Evolutionary conservation across 2,797 vertebrate species (phyloP).

Genomic region (Selene dorsalis): DNA sequence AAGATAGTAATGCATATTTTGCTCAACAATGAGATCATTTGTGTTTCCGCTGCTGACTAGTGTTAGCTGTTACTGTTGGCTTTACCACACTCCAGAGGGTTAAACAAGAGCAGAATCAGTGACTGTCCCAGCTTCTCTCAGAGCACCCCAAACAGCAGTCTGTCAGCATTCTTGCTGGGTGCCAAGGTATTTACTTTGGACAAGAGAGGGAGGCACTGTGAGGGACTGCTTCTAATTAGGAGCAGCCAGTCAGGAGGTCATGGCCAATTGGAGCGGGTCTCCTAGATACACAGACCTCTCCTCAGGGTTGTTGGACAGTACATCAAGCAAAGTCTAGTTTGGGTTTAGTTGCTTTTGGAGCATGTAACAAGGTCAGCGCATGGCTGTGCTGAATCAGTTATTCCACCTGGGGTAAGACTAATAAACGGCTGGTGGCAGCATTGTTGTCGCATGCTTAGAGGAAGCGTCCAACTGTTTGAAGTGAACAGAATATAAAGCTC

Average conservation of each 20-base stretch:
- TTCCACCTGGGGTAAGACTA: constrained; percentile 38
- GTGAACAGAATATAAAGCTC: not conserved
- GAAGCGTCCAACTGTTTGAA: constrained; percentile 4
- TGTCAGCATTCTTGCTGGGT: constrained; percentile 75
- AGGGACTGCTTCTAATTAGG: constrained; percentile 78
- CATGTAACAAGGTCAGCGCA: constrained; percentile 38
- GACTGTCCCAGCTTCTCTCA: constrained; percentile 48
- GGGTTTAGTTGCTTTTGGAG: constrained; percentile 61
- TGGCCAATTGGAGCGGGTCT: constrained; percentile 67
- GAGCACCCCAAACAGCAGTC: constrained; percentile 70
- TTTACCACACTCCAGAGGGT: constrained; percentile 36
- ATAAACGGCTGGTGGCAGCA: constrained; percentile 34
- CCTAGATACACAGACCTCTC: constrained; percentile 60
- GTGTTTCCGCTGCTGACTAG: constrained; percentile 44
- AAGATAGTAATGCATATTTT: constrained; percentile 54
- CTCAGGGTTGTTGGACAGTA: constrained; percentile 39
- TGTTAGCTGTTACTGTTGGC: constrained; percentile 50
- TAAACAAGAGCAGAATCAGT: constrained; percentile 50
- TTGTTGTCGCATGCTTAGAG: constrained; percentile 26
- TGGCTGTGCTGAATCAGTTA: constrained; percentile 34
- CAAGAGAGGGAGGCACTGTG: constrained; percentile 72
- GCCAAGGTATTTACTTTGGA: constrained; percentile 81
- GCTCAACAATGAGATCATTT: constrained; percentile 61
- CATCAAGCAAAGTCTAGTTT: constrained; percentile 36
- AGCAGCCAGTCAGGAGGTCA: constrained; percentile 78